phyloP scores from a whole-genome alignment of 2,113 vertebrate species.

The Sminthopsis crassicaudata region DNA sequence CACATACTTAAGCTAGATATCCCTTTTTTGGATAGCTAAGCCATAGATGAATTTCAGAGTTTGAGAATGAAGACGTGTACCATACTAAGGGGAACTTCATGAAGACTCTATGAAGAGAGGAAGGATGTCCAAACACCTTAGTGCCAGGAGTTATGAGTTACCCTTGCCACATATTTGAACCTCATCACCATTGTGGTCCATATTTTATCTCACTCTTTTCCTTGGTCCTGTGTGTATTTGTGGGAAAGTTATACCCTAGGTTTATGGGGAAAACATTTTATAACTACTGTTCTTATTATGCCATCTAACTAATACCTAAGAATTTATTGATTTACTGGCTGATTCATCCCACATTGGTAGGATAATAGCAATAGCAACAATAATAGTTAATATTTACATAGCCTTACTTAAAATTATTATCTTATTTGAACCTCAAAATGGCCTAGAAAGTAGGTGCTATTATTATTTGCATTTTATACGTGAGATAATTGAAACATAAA shows the following conservation, averaged over 20 bases:
- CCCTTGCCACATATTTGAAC: not conserved
- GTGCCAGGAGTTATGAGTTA: not conserved
- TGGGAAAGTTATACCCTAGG: not conserved
- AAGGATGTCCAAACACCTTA: not conserved
- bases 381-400: not conserved
- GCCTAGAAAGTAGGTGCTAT: not conserved
- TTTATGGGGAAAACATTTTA: not conserved
- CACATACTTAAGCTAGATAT: not conserved
- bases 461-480: not conserved
- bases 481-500: not conserved
- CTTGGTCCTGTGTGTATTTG: not conserved
- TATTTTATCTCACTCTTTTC: not conserved
- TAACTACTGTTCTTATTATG: not conserved
- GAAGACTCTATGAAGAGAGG: not conserved
- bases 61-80: not conserved
- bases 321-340: not conserved
- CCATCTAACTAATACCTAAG: not conserved
- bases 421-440: not conserved
- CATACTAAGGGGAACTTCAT: not conserved
- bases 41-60: not conserved
- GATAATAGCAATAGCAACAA: not conserved
- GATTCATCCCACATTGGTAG: not conserved
- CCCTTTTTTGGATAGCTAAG: not conserved
- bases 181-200: not conserved
- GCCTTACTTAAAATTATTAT: not conserved